Percentiles rank a stretch among this genome's conserved stretches.
phyloP scores from a whole-genome alignment of 2,797 vertebrate species.

The Gorsachius magnificus region DNA sequence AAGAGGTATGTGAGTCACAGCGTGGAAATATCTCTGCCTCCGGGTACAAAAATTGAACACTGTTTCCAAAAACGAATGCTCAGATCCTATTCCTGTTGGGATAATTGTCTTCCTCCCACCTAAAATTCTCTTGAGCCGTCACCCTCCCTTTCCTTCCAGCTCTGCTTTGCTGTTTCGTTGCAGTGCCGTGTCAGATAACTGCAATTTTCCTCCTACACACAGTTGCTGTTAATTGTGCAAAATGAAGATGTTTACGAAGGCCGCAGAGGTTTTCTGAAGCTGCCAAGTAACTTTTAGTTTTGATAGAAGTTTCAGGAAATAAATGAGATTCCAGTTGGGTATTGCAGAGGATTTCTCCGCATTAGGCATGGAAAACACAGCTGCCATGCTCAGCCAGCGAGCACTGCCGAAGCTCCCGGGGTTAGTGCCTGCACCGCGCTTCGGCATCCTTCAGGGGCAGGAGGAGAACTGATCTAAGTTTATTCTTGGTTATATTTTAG shows the following conservation, averaged over 20 bases:
- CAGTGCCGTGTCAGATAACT: neutral
- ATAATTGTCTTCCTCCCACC: conserved; percentile 1
- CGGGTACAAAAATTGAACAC: neutral
- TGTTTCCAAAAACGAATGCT: neutral
- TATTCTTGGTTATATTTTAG: neutral
- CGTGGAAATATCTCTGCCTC: neutral
- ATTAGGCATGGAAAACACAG: neutral
- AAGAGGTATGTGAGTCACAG: neutral
- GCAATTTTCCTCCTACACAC: neutral
- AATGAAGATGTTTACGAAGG: neutral
- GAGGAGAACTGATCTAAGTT: neutral
- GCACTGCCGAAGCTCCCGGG: neutral
- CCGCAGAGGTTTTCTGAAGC: neutral
- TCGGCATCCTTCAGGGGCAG: neutral
- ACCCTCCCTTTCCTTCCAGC: neutral
- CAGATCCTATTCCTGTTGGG: neutral
- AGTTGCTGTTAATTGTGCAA: neutral
- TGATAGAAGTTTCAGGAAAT: neutral
- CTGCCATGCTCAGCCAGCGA: rapidly evolving
- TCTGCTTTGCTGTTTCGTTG: neutral
- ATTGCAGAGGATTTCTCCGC: neutral
- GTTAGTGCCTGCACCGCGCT: neutral
- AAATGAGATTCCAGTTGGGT: neutral
- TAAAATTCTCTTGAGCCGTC: neutral
- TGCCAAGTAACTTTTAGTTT: neutral